Base-by-base conservation (phyloP, 1,140 invertebrate genomes). In the Proctacanthus coquilletti region DNA sequence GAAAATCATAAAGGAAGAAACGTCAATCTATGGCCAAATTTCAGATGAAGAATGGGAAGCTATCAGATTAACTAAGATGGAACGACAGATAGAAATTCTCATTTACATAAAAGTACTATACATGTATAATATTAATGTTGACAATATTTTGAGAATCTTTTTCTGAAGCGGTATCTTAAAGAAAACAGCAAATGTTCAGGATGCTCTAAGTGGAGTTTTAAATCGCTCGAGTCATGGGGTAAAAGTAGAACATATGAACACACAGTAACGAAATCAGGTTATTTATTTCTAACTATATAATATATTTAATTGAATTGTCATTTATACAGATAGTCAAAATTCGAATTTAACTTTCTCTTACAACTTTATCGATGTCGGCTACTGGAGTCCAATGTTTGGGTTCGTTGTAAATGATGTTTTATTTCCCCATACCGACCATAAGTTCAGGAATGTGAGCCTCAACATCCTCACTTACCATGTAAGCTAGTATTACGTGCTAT, bases 1-100 rank as follows among this genome's bases (percentile, higher is more conserved):
- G 33, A 64, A 67, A 31, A 71, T 77, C 0, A 68, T 79, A 10
- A 49, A 67, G 18, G 70, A 72, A 25, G 79, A 85, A 53, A 66
- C 73, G 23, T 70, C 77, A 21, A 62, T 77, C 29, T 74, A 75
- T n/a, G 65, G 70, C 17, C 72, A 75, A 52, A 72, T 84, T 11
- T 82, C 77, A 0, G 77, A 83, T 35, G 82, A 85, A 53, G 80
- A 86, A 55, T 86, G 81, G 74, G 77, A 84, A 45, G 71, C 74
- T 1, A 74, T 81, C 30, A 68, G 75, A 45, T 74, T 75, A 2
- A 72, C 70, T 2, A 81, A 81, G 51, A 44, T 56, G 9, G 74
- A 80, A 41, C 65, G 76, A 34, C 64, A 70, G 34, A 55, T 64
- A 18, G 69, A 69, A 36, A 61, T 84, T 18, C 49, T 84, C 6